Base-by-base conservation (phyloP, 2,113 vertebrate species). In the Cryptomyrus ogoouensis region DNA sequence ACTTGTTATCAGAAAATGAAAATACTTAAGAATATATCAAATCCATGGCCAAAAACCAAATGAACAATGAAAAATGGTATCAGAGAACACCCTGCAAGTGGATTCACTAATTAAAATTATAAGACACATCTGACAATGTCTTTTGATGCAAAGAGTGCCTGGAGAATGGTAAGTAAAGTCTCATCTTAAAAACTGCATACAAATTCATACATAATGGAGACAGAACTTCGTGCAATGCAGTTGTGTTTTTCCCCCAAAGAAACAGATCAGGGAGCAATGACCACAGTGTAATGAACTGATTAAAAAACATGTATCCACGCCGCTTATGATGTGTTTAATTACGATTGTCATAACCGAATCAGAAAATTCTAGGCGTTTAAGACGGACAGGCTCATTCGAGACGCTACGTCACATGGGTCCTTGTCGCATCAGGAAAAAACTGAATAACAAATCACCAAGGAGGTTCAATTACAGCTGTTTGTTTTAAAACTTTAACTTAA, bases 371-470 rank as follows among this genome's bases (percentile, higher is more conserved):
- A 58, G 89, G 77, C 77, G 52, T 44, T 31, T 50, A 31, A n/a
- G 5, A 24, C 70, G 58, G 74, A 52, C 85, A 53, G 3, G 44
- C 49, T 8, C 62, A 53, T 5, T 47, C 19, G 0, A 21, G 50
- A 27, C 49, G 49, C 13, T 53, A 91, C 92, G 91, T 93, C 91
- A 91, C 0, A 3, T 17, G 90, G 93, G 92, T 93, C 93, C 91
- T 91, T 47, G 86, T 89, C 17, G 88, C 89, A 90, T 39, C 2
- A 44, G 35, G 87, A 62, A 89, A 42, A 85, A 89, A 12, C n/a
- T 17, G 53, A 88, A 46, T 88, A 87, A 44, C n/a, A 83, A 35
- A 70, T 42, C 50, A 52, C 17, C 35, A 21, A 56, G 39, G 31
- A 19, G 44, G 8, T 56, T n/a, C 50, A 83, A 35, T 39, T 52